A percentile compares a stretch with the other conserved stretches of the same genome.
Evolutionary conservation across 2,113 vertebrate species (phyloP).

Genomic region (Thermophis baileyi): DNA sequence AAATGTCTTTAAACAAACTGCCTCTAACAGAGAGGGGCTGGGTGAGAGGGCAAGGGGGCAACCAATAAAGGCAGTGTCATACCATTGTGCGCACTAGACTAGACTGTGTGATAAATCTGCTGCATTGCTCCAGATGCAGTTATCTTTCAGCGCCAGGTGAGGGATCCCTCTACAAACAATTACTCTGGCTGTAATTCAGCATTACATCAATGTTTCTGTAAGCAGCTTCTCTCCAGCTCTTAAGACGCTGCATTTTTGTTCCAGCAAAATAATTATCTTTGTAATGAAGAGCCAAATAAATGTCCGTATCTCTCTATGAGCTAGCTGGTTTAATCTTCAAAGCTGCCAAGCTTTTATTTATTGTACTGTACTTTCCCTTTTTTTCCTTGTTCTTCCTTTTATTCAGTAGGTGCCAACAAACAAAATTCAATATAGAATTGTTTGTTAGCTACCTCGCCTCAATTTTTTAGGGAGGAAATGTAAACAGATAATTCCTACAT

Average conservation of each 20-base stretch:
- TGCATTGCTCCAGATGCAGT: not conserved
- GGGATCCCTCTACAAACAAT: conserved; percentile 16
- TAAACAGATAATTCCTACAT: not conserved
- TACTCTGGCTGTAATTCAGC: not conserved
- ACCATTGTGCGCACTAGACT: not conserved
- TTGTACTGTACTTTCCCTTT: not conserved
- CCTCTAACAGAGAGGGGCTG: not conserved
- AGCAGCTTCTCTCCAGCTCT: not conserved
- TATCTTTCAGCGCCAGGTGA: conserved; percentile 10
- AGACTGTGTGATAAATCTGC: not conserved
- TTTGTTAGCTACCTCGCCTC: not conserved
- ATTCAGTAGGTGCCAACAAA: not conserved
- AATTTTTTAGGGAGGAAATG: not conserved
- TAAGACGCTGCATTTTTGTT: not conserved
- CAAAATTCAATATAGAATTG: not conserved
- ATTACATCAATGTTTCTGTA: not conserved
- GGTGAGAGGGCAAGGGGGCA: not conserved
- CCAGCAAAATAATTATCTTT: not conserved
- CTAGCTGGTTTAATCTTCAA: not conserved
- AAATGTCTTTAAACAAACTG: not conserved
- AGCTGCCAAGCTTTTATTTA: not conserved
- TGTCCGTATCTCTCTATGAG: not conserved
- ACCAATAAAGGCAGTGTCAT: not conserved
- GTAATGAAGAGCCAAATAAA: not conserved
- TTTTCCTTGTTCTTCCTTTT: not conserved